A percentile compares a stretch with the other conserved stretches of the same genome.
Conservation (phyloP, 2,888 invertebrate species). For the Dichetophora obliterata region DNA sequence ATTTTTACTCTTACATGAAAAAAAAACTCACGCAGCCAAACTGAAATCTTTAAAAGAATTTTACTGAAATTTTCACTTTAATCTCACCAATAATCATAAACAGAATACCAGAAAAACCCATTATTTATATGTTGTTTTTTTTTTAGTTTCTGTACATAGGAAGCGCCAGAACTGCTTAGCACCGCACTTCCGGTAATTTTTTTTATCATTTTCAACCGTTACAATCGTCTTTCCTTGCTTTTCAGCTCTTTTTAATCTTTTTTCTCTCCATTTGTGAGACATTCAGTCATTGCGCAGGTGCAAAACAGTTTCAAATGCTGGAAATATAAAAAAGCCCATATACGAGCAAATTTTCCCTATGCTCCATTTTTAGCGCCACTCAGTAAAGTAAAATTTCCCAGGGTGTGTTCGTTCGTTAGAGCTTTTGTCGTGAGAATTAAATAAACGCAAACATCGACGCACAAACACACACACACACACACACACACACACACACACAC, state of each 20-base stretch:
- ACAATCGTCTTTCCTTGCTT: background rate
- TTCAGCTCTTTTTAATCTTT: background rate
- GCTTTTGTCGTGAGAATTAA: conserved; percentile 52
- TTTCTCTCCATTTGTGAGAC: background rate
- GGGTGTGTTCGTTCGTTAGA: conserved; percentile 58
- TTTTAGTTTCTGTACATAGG: background rate
- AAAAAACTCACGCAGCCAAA: too few species aligned
- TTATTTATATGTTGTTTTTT: background rate
- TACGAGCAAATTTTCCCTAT: background rate
- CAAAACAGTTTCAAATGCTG: conserved; percentile 33
- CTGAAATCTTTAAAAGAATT: too few species aligned
- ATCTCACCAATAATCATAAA: conserved; percentile 39
- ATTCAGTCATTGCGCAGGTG: conserved; percentile 2
- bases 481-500: conserved; percentile 21
- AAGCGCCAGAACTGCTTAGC: conserved; percentile 22
- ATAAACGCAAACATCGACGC: background rate
- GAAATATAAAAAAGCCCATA: background rate
- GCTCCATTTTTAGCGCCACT: conserved; percentile 34
- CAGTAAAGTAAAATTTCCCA: conserved; percentile 56
- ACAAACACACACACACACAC: conserved; percentile 51
- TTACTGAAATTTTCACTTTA: too few species aligned
- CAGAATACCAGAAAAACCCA: conserved; percentile 39
- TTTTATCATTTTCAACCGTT: background rate
- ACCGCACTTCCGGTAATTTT: background rate
- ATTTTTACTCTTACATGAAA: too few species aligned